Conservation (phyloP, 2,888 invertebrate species). For the Phytoseiulus persimilis region DNA sequence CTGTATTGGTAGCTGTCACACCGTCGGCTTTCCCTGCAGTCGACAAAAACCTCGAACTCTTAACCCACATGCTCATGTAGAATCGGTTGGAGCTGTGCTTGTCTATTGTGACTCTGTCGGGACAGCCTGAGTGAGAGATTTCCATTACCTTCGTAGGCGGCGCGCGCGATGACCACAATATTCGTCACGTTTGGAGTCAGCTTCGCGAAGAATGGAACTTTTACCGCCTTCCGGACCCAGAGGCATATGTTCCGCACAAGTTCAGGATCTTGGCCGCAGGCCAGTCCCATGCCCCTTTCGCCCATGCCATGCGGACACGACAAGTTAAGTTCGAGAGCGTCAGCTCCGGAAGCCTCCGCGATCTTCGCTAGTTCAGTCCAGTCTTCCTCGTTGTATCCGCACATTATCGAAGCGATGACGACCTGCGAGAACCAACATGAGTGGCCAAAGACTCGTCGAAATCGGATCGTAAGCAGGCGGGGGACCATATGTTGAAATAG, state of each 20-base stretch:
- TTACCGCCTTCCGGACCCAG: constrained; percentile 77
- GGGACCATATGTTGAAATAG: constrained; percentile 39
- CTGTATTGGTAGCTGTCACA: constrained; percentile 94
- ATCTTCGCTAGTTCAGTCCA: constrained; percentile 72
- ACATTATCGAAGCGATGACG: constrained; percentile 92
- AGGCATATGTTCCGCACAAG: constrained; percentile 76
- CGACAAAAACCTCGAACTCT: neutral
- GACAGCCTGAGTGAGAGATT: neutral
- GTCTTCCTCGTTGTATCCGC: constrained; percentile 71
- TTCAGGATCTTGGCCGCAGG: constrained; percentile 88
- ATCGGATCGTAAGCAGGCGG: constrained; percentile 40
- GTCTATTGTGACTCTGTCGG: too few species aligned
- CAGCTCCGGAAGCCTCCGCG: constrained; percentile 75
- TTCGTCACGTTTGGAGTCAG: constrained; percentile 95
- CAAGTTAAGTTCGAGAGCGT: constrained; percentile 87
- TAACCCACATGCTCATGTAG: too few species aligned
- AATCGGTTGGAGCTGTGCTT: too few species aligned
- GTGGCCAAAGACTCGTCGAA: neutral
- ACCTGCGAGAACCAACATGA: constrained; percentile 55
- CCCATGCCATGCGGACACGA: constrained; percentile 99
- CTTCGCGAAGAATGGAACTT: constrained; percentile 93
- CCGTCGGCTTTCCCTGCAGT: constrained; percentile 75
- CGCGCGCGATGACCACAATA: constrained; percentile 75
- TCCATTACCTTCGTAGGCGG: constrained; percentile 69
- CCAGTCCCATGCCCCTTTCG: constrained; percentile 93